Evolutionary conservation across 2,797 vertebrate genomes (phyloP).

Genomic region (Taeniopygia guttata): DNA sequence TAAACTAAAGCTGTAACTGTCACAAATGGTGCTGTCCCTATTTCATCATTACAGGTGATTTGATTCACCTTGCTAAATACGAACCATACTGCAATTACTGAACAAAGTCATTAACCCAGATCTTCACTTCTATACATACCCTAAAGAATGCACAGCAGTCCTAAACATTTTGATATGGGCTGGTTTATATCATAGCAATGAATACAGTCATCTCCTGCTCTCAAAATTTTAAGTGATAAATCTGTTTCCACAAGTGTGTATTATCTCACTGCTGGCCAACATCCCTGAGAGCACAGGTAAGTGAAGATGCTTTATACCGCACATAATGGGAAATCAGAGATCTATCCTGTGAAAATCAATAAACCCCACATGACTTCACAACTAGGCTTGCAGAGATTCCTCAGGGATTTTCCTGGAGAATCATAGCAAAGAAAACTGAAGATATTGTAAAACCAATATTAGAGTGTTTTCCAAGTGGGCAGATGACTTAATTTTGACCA

Average conservation of each 20-base stretch:
- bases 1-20: background rate
- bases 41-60: constrained; percentile 29
- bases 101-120: background rate
- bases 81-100: background rate
- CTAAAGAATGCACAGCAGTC: background rate
- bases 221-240: background rate
- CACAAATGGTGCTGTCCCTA: background rate
- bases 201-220: background rate
- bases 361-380: constrained; percentile 1
- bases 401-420: background rate
- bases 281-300: background rate
- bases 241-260: background rate
- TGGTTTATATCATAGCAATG: background rate
- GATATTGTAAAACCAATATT: background rate
- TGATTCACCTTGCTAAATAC: constrained; percentile 31
- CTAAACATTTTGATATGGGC: background rate
- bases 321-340: background rate
- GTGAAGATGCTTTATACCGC: background rate
- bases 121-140: background rate
- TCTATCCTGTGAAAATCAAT: background rate
- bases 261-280: background rate
- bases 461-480: background rate
- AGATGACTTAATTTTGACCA: background rate
- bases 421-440: background rate
- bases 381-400: background rate